These are phyloP conservation scores for Discoglossus pictus DNA, from an alignment of 2,797 vertebrate genomes.

Conservation along the genomic window DNA sequence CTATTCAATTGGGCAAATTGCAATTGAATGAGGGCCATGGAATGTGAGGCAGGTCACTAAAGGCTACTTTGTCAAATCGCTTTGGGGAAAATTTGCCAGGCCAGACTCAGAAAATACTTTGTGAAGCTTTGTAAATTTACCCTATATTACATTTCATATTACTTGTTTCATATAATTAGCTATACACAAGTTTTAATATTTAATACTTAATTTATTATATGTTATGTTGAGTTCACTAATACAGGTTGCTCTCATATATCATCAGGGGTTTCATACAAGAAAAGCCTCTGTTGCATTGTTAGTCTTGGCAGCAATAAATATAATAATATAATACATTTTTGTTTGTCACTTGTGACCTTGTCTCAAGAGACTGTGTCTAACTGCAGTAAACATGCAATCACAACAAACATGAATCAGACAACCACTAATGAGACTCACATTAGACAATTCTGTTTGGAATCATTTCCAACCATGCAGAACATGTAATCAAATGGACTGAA, in stretches of 20 bases:
- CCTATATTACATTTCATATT: no score
- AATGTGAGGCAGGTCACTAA: no score
- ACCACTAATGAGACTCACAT: conserved; percentile 14
- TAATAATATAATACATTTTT: conserved; percentile 14
- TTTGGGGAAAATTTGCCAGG: no score
- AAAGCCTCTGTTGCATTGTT: not conserved
- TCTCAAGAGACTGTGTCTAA: conserved; percentile 13
- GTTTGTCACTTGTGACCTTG: conserved; percentile 20
- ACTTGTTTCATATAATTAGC: no score
- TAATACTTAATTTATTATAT: no score
- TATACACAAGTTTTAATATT: no score
- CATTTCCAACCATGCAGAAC: conserved; percentile 4
- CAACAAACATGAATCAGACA: not conserved
- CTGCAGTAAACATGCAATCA: conserved; percentile 4
- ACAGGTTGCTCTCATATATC: conserved; percentile 1
- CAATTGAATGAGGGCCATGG: no score
- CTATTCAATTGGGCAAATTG: no score
- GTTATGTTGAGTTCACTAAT: conserved; percentile 5
- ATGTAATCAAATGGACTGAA: no score
- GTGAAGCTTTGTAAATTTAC: no score
- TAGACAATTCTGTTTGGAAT: conserved; percentile 2
- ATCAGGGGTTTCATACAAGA: not conserved
- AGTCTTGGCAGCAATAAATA: conserved; percentile 15
- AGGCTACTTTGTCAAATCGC: no score
- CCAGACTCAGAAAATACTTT: no score